phyloP scores from a whole-genome alignment of 2,113 vertebrate species.

The Peromyscus californicus region DNA sequence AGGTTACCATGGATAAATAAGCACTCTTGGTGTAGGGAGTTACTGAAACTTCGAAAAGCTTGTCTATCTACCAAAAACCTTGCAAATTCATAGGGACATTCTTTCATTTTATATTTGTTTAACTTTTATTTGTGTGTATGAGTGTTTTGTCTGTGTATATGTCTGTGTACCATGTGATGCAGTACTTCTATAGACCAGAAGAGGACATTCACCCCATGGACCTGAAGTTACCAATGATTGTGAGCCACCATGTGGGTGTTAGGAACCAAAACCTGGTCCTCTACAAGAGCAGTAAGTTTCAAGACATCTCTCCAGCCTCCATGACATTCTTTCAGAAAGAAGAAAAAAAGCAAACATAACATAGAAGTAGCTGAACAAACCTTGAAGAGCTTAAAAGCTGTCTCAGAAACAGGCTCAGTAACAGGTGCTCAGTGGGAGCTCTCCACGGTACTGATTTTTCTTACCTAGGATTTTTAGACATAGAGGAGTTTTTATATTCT shows the following conservation, averaged over 20 bases:
- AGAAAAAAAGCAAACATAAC: not conserved
- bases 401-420: not conserved
- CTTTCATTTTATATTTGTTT: not conserved
- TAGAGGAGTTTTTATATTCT: not conserved
- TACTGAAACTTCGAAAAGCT: not conserved
- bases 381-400: not conserved
- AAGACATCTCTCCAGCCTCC: not conserved
- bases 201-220: not conserved
- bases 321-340: not conserved
- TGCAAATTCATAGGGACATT: not conserved
- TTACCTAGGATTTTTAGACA: not conserved
- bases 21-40: rapidly evolving
- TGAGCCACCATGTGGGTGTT: not conserved
- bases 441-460: not conserved
- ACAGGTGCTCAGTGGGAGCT: not conserved
- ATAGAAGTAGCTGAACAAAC: not conserved
- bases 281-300: not conserved
- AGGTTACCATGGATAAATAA: not conserved
- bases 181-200: not conserved
- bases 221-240: not conserved
- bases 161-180: not conserved
- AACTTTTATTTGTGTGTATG: not conserved
- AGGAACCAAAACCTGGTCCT: not conserved
- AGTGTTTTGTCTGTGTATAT: not conserved
- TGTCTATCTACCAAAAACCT: not conserved